Evolutionary conservation across 2,113 vertebrate species (phyloP), one percentile per base, ranked within the genome.

Genomic region (Herpailurus yagouaroundi): DNA sequence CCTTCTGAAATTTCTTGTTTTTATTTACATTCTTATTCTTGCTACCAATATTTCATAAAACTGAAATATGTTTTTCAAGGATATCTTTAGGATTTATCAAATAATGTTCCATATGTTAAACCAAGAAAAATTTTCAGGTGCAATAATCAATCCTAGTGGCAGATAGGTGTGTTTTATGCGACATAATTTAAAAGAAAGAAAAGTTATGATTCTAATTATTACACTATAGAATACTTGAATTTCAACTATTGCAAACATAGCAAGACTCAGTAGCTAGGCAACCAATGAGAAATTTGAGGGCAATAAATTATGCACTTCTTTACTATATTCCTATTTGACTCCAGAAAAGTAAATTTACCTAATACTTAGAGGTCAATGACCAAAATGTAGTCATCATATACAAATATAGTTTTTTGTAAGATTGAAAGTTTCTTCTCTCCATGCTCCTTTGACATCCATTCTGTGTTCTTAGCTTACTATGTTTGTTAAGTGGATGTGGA

Each of bases 11-110:
- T 50, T 93, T 21, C 15, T 74, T 81, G 3, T 64, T 50, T 76
- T 64, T 45, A 63, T 88, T 74, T 94, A 76, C 3, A 87, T 69
- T 95, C 19, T 33, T 91, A 93, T 57, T 89, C 27, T 92, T n/a
- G 29, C 16, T 12, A 60, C 25, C 11, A 86, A 71, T 71, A 95
- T 85, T 96, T 93, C 6, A 94, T 66, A 45, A 95, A 95, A 19
- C 2, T 38, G 12, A 95, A 79, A 68, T 79, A 23, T 31, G 6
- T 21, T 86, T 94, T 89, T 91, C 45, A 64, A 91, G 18, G 41
- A 80, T 69, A 31, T 84, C 68, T 19, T 52, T 85, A 55, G 29
- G 7, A 88, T 95, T 91, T 93, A 77, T 48, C 29, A 93, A 82
- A 63, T 93, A 52, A 79, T 91, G 31, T 31, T 23, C 18, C 76